These are phyloP conservation scores for Branchinecta lynchi DNA, from an alignment of 1,140 invertebrate genomes.

Conservation along the genomic window DNA sequence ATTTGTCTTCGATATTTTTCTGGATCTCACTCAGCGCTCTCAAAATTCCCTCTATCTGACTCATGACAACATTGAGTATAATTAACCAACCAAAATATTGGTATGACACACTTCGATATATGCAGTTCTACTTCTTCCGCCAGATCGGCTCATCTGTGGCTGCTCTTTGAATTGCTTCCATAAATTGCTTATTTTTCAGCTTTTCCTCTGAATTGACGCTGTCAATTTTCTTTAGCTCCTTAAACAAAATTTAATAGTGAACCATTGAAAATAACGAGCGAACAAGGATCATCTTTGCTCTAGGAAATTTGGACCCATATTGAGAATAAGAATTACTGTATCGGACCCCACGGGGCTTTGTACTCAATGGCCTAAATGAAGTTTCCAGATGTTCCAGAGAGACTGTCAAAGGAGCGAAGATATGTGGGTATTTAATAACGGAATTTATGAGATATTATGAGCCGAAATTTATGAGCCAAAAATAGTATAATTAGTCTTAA, in stretches of 20 bases:
- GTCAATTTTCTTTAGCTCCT: neutral
- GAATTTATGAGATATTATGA: too few species aligned
- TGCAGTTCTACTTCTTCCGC: neutral
- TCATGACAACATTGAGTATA: neutral
- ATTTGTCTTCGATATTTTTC: neutral
- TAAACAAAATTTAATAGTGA: neutral
- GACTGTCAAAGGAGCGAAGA: too few species aligned
- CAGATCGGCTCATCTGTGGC: neutral
- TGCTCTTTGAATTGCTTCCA: neutral
- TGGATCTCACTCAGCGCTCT: neutral
- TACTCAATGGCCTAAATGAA: too few species aligned
- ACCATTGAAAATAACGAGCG: neutral
- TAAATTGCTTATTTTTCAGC: neutral
- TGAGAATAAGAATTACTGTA: too few species aligned
- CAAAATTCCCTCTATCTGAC: neutral
- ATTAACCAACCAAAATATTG: neutral
- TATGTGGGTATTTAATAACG: too few species aligned
- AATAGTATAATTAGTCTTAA: too few species aligned
- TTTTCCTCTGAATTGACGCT: neutral
- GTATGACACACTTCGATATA: neutral
- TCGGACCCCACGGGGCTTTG: too few species aligned
- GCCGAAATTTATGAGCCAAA: too few species aligned
- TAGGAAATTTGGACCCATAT: neutral
- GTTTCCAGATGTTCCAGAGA: too few species aligned
- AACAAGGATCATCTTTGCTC: neutral